Evolutionary conservation across 1,140 invertebrate species (phyloP), one percentile per base, ranked within the genome.

Genomic region (Heliconius hewitsoni): DNA sequence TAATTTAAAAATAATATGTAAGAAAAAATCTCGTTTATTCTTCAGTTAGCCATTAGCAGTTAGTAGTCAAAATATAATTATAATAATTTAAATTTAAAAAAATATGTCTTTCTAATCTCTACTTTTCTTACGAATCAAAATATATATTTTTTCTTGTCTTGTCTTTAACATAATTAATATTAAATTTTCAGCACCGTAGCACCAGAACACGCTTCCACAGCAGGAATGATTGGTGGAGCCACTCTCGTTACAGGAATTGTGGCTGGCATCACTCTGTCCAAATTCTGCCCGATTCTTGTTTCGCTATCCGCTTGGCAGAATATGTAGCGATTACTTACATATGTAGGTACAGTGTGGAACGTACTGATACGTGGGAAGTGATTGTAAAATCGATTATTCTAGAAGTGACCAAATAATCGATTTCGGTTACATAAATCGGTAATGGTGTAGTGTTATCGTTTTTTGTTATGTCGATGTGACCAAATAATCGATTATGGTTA

Each of bases 181-280:
- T 37, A n/a, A 0, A 39, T 72, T 72, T 96, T 39, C 94, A 98
- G 98, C 82, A 96, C 96, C 57, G 98, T 99, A 13, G 97, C 98
- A 66, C 96, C 96, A 1, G 96, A 98, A 83, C 95, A 99, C 91
- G 97, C 98, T 30, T 95, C 97, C 0, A 97, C 96, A 11, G 99
- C 99, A 3, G 99, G 98, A 50, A 99, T 99, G 98, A 98, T 98
- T 92, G 98, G 97, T 42, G 98, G 97, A 2, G 98, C 99, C 23
- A 97, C 96, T 85, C 95, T 99, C 1, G 97, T 99, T 1, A 97
- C 98, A 2, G 99, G 99, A 37, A 98, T 99, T 19, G 97, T 98
- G 81, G 92, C 94, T 70, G 99, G 99, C 13, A 96, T 99, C 42
- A 93, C 97, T 30, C 97, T 98, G 87, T 97, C 97, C 1, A 95